Evolutionary conservation across 2,888 invertebrate genomes (phyloP).

Genomic region (Agrypnus murinus): DNA sequence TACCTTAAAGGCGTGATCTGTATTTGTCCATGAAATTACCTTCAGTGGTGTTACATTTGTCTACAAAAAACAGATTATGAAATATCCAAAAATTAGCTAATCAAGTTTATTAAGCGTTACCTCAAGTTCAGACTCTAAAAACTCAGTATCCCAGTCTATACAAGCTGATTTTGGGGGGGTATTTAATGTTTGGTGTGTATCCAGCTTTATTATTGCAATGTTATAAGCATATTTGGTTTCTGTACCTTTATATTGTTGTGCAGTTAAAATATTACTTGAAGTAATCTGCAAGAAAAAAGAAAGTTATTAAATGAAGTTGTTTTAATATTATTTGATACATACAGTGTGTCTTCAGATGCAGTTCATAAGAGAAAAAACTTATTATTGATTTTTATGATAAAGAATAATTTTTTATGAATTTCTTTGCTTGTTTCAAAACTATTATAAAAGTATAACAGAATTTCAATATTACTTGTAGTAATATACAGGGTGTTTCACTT

Average conservation of each 20-base stretch:
- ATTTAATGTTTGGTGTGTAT: slow-evolving; percentile 1
- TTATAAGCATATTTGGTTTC: slow-evolving; percentile 12
- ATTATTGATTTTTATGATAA: too few species aligned
- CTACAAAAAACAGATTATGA: too few species aligned
- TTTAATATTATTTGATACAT: too few species aligned
- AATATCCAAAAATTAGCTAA: too few species aligned
- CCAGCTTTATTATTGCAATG: slow-evolving; percentile 29
- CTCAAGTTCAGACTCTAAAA: slow-evolving; percentile 5
- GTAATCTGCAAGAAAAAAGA: slow-evolving; percentile 17
- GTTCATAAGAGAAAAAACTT: too few species aligned
- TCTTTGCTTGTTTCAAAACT: too few species aligned
- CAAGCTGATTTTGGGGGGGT: background rate
- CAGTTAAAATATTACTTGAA: background rate
- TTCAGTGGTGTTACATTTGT: background rate
- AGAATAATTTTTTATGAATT: too few species aligned
- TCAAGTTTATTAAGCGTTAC: background rate
- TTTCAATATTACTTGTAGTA: too few species aligned
- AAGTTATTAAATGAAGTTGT: too few species aligned
- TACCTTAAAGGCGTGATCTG: background rate
- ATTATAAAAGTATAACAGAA: too few species aligned
- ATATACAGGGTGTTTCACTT: too few species aligned
- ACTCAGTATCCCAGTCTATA: slow-evolving; percentile 32
- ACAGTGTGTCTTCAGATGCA: too few species aligned
- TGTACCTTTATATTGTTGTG: slow-evolving; percentile 22
- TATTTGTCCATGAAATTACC: background rate